Conservation (phyloP, 2,888 invertebrate species). For the Bombylius discolor region DNA sequence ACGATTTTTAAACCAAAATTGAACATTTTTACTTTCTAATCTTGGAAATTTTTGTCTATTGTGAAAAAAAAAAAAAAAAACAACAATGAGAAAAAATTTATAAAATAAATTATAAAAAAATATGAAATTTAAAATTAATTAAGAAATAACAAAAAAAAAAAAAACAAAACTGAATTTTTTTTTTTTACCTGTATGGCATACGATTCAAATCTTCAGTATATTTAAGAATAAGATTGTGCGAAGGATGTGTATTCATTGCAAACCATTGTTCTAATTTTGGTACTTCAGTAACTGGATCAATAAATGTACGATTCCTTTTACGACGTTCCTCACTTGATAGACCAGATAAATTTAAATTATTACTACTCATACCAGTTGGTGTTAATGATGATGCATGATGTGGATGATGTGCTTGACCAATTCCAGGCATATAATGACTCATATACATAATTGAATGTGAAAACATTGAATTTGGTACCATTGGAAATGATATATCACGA, state of each 20-base stretch:
- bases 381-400: constrained; percentile 20
- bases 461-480: constrained; percentile 80
- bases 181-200: constrained; percentile 63
- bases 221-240: constrained; percentile 92
- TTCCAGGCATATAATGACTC: constrained; percentile 70
- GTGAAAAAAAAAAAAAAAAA: constrained; percentile 2
- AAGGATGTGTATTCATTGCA: constrained; percentile 94
- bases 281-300: constrained; percentile 97
- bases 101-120: not conserved
- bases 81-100: too few relatives aligned
- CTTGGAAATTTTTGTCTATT: constrained; percentile 92
- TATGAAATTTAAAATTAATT: not conserved
- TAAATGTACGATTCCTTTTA: constrained; percentile 94
- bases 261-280: constrained; percentile 92
- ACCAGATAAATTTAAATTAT: constrained; percentile 49
- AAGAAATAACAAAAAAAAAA: not conserved
- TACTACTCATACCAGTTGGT: constrained; percentile 29
- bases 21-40: constrained; percentile 97
- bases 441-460: constrained; percentile 84
- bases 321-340: constrained; percentile 73
- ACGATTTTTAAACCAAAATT: constrained; percentile 99
- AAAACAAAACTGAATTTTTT: not conserved
- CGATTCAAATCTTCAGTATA: constrained; percentile 95
- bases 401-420: constrained; percentile 38
- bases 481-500: constrained; percentile 60